Base-by-base conservation (phyloP, 2,888 invertebrate genomes). In the Parasteatoda lunata region DNA sequence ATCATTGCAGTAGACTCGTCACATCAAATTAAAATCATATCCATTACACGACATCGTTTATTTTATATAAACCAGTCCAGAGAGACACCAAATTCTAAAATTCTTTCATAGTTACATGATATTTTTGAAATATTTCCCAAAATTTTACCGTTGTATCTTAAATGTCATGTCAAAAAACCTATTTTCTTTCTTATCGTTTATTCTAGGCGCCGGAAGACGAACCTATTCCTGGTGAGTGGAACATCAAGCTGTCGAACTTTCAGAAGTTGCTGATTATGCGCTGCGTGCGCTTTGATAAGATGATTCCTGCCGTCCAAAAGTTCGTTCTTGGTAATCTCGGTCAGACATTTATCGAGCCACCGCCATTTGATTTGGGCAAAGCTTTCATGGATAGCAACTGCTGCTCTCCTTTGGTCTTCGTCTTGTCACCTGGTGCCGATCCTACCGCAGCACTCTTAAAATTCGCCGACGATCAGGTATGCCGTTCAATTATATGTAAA, bases 381-480 rank as follows among this genome's bases (percentile, higher is more conserved):
- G 91, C 92, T 8, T 93, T 91, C 85, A 90, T 90, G 15, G 93
- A 93, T 91, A 92, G 92, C 89, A 91, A 91, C 84, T 91, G 91
- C 85, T 90, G 90, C 69, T 90, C 92, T n/a, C 92, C 92, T 0
- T 90, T 93, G 11, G 90, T 93, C 79, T 93, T 93, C 90, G 91
- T 93, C 15, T 90, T 93, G 75, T 92, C 92, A 54, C 92, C 92
- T 65, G 92, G 93, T 49, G 92, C 92, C 52, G 93, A 93, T 90
- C 93, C 93, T 8, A 92, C 92, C 89, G 91, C 92, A 11, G 91
- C 92, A 13, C 90, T 93, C 6, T 90, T 93, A 71, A 92, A 92
- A 90, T 93, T 93, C 90, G 92, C 93, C 48, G 92, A 93, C 88
- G 92, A 92, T 89, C 91, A 91, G 91, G 92, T 92, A 78, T 49